These are phyloP conservation scores for Elanus axillaris DNA, from an alignment of 2,113 vertebrate genomes.

Conservation along the genomic window DNA sequence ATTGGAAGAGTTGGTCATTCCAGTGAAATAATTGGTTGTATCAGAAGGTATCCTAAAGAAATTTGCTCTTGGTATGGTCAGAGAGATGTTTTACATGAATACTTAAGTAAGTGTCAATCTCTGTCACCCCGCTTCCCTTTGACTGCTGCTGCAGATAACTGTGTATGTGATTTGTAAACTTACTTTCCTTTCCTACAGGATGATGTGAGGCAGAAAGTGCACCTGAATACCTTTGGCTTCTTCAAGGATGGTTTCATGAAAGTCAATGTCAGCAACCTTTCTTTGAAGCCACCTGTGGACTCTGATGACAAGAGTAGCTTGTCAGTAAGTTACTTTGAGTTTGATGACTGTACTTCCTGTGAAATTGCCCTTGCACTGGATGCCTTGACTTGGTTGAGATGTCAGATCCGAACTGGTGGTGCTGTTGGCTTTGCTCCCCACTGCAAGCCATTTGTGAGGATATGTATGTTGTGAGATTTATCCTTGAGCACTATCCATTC, in stretches of 20 bases:
- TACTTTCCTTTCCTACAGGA: slow-evolving; percentile 60
- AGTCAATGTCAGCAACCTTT: slow-evolving; percentile 77
- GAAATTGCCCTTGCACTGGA: not conserved
- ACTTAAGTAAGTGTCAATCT: not conserved
- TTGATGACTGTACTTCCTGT: not conserved
- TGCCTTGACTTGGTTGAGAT: not conserved
- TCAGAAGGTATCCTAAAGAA: not conserved
- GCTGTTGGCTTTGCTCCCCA: not conserved
- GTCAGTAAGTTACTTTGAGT: slow-evolving; percentile 44
- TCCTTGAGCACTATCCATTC: not conserved
- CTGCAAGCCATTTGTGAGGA: not conserved
- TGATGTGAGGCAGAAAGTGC: slow-evolving; percentile 83
- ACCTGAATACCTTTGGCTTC: slow-evolving; percentile 87
- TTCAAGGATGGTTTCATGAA: slow-evolving; percentile 83
- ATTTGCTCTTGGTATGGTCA: not conserved
- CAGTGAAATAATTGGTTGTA: not conserved
- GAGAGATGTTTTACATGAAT: not conserved
- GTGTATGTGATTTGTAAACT: not conserved
- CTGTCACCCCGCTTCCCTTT: not conserved
- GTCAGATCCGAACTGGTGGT: not conserved
- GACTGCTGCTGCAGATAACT: not conserved
- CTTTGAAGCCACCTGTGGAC: slow-evolving; percentile 14
- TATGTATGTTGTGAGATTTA: not conserved
- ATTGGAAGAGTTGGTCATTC: not conserved
- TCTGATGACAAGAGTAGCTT: not conserved